Evolutionary conservation across 2,888 invertebrate species (phyloP), one percentile per base, ranked within the genome.

Genomic region (Drosophila hamatofila): DNA sequence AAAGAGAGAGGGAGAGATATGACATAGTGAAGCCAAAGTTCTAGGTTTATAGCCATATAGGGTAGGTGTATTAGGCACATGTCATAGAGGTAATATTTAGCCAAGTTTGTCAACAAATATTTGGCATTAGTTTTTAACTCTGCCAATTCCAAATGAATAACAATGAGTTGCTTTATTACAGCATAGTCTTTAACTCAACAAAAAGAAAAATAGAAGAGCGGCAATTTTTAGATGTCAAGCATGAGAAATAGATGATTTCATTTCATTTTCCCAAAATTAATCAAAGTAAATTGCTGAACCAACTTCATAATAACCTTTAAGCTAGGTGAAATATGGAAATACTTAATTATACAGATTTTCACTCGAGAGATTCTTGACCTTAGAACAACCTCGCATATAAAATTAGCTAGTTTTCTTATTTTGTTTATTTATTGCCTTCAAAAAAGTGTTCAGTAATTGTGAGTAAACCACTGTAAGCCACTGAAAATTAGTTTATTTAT

Each of bases 401-500:
- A 46, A 16, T 46, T 4, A 3, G 14, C 14, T 14, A 23, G 1
- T 44, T 44, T 18, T 12, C 27, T 6, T n/a, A 12, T 18, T 48
- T 48, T n/a, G 3, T 48, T 48, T 48, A 5, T n/a, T 25, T 11
- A n/a, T n/a, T n/a, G 46, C 23, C 46, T 16, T 23, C 2, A 44
- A 16, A 14, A 4, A 44, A 64, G 25, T 21, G 16, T 25, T 52
- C 23, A 61, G 25, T 42, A 52, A 52, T 37, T 27, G 18, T 37
- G n/a, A 25, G 30, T 8, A 33, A 33, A 33, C 33, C 12, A 33
- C 12, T 14, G 6, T 52, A 39, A 37, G n/a, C 7, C n/a, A 21
- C 14, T 46, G 11, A 37, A 58, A 63, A 61, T 58, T 51, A 25
- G 30, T 69, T 68, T 73, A 44, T 64, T 68, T 61, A 51, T 41